phyloP scores from a whole-genome alignment of 1,140 invertebrate species.

The Philopotamus ludificatus region DNA sequence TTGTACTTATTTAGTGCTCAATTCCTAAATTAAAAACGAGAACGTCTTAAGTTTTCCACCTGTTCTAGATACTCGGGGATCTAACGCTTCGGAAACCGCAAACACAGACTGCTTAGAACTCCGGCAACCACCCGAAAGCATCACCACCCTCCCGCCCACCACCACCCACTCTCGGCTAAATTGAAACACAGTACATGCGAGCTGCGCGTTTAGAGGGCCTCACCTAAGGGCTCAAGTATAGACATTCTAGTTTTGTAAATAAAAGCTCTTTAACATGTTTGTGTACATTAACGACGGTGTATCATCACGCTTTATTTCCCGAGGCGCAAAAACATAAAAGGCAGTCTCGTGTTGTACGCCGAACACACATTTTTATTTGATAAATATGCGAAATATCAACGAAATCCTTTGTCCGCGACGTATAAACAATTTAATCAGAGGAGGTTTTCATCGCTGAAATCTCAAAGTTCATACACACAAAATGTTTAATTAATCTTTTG shows the following conservation, averaged over 20 bases:
- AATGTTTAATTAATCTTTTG: conserved; percentile 31
- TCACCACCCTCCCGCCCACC: conserved; percentile 11
- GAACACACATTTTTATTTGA: no score
- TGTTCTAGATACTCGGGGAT: no score
- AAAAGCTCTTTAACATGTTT: not conserved
- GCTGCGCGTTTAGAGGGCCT: conserved; percentile 18
- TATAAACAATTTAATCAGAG: no score
- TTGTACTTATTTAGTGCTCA: no score
- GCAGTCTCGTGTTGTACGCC: not conserved
- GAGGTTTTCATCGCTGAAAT: no score
- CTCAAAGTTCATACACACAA: conserved; percentile 19
- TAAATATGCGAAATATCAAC: not conserved
- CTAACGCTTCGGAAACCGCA: conserved; percentile 20
- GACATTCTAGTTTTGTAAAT: conserved; percentile 17
- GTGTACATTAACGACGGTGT: not conserved
- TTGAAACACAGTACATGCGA: conserved; percentile 33
- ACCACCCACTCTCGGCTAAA: conserved; percentile 21
- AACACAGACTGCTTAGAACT: conserved; percentile 13
- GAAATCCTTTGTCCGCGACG: not conserved
- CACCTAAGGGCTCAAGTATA: not conserved
- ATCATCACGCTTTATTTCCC: not conserved
- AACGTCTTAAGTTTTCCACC: no score
- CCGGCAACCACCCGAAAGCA: not conserved
- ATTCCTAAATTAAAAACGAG: no score
- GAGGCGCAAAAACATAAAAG: not conserved